Base-by-base conservation (phyloP, 2,113 vertebrate genomes). In the Echinops telfairi region DNA sequence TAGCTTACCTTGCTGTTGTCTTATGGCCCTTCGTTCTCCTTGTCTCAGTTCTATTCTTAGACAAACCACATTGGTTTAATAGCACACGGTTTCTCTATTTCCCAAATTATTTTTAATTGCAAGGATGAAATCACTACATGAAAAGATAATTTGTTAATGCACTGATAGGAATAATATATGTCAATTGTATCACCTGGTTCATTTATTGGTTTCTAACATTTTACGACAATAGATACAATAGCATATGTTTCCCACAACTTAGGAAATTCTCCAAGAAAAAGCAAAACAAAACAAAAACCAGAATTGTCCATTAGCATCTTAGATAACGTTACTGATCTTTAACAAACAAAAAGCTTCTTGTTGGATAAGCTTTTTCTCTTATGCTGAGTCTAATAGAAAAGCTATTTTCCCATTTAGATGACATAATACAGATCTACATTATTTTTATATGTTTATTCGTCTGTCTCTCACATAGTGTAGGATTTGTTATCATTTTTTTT, bases 71-170 rank as follows among this genome's bases (percentile, higher is more conserved):
- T 75, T 47, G 23, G 82, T 29, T 89, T 62, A 94, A 68, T 84
- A 47, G 27, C 71, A 90, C 47, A 62, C n/a, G 57, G 10, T 83
- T 92, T 83, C 66, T 90, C 29, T 57, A 62, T 89, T 82, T 92
- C 12, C 16, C 57, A 33, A 85, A 76, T 77, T 91, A 2, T 82
- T 77, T 94, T 95, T 95, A 97, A 96, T 96, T 88, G 27, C 73
- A 93, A 60, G 82, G 75, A 73, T 58, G 71, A 95, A 91, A 91
- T 64, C 47, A 94, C 22, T 76, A 86, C 83, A 91, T 77, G 29
- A 92, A 93, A 94, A 70, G 57, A 47, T 73, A 40, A 31, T 93
- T 92, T 92, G 90, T 33, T 83, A 89, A 78, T 80, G 10, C 66
- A 31, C 53, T 80, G 71, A 89, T 62, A 95, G 10, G 88, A 83